Evolutionary conservation across 1,140 invertebrate species (phyloP).

Genomic region (Tigriopus japonicus): DNA sequence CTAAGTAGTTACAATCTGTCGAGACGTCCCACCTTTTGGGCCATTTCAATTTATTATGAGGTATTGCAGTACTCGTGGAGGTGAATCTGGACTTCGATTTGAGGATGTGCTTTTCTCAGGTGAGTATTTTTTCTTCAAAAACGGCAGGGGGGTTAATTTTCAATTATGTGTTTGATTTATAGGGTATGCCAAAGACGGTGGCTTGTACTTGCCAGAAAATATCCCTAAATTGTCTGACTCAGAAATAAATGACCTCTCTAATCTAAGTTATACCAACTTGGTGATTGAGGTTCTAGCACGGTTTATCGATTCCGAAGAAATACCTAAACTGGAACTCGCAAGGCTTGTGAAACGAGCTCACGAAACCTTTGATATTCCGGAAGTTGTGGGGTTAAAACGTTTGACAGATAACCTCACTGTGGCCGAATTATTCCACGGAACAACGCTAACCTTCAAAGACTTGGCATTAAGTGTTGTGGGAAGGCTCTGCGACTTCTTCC

Average conservation of each 20-base stretch:
- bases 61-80: neutral
- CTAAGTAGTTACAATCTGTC: too few species aligned
- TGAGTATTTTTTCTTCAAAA: neutral
- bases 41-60: neutral
- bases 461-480: constrained; percentile 25
- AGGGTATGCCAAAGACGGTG: constrained; percentile 26
- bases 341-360: neutral
- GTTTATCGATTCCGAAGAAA: neutral
- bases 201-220: constrained; percentile 23
- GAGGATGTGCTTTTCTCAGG: neutral
- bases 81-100: neutral
- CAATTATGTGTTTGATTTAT: neutral
- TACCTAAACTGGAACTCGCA: neutral
- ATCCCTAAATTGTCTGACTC: constrained; percentile 18
- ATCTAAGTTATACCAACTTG: neutral
- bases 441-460: constrained; percentile 29
- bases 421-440: constrained; percentile 27
- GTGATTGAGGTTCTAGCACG: neutral
- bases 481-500: constrained; percentile 25
- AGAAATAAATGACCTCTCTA: neutral
- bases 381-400: neutral
- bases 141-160: neutral
- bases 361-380: neutral
- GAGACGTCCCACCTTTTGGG: too few species aligned
- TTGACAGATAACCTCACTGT: constrained; percentile 22